A percentile compares a stretch with the other conserved stretches of the same genome.
Conservation (phyloP, 2,113 vertebrate species). For the Daubentonia madagascariensis region DNA sequence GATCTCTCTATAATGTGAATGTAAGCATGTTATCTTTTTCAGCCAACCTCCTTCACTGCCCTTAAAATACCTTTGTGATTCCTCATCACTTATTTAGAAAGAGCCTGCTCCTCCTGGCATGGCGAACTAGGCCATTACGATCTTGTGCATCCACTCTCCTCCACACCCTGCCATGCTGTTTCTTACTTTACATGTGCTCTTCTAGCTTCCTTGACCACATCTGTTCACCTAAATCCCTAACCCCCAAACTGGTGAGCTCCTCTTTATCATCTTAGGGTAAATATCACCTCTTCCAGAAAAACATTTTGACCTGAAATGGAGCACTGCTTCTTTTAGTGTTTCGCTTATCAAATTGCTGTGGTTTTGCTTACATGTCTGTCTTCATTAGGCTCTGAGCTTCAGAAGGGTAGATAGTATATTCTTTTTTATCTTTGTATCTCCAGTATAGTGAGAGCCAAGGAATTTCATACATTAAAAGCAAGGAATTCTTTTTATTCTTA, state of each 20-base stretch:
- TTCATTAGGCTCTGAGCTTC: conserved; percentile 9
- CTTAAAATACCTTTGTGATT: neutral
- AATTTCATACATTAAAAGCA: conserved; percentile 32
- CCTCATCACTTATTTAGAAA: neutral
- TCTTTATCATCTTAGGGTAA: neutral
- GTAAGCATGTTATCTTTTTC: neutral
- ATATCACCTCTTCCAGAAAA: neutral
- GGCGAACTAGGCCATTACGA: neutral
- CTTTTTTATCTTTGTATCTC: conserved; percentile 35
- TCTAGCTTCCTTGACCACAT: neutral
- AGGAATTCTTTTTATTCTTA: conserved; percentile 2
- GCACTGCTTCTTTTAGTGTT: neutral
- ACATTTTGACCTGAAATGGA: neutral
- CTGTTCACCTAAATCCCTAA: neutral
- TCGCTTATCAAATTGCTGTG: neutral
- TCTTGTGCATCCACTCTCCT: neutral
- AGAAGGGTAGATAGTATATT: neutral
- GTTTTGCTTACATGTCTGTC: neutral
- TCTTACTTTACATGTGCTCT: neutral
- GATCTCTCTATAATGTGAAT: neutral
- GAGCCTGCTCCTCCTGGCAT: neutral
- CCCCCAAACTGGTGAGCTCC: neutral
- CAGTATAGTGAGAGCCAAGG: neutral
- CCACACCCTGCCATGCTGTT: neutral
- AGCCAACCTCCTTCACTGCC: neutral